Evolutionary conservation across 2,888 invertebrate genomes (phyloP).

Genomic region (Diaprepes abbreviatus): DNA sequence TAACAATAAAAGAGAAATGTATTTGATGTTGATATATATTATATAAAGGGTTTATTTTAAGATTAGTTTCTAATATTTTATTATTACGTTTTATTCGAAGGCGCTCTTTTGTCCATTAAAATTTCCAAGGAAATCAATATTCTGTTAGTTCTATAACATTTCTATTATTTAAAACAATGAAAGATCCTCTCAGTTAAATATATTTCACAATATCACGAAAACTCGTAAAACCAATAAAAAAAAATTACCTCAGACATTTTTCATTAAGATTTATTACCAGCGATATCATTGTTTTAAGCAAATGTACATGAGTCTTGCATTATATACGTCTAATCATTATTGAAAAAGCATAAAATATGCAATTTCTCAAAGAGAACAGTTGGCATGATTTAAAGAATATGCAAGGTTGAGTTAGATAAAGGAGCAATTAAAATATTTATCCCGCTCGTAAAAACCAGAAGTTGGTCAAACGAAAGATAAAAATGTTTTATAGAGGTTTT

Average conservation of each 20-base stretch:
- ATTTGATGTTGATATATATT: no score
- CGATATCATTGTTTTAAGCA: conserved; percentile 30
- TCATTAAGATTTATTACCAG: conserved; percentile 23
- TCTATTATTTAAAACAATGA: no score
- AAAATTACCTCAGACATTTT: conserved; percentile 15
- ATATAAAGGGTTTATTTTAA: no score
- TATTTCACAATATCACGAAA: not conserved
- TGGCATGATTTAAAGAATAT: conserved; percentile 16
- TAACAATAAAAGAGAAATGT: no score
- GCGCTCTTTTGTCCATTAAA: no score
- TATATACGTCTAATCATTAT: conserved; percentile 7
- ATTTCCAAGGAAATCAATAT: no score
- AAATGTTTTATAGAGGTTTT: conserved; percentile 24
- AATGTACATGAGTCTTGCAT: not conserved
- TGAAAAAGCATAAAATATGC: conserved; percentile 24
- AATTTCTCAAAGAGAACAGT: conserved; percentile 28
- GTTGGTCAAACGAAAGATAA: conserved; percentile 26
- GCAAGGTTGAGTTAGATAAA: conserved; percentile 18
- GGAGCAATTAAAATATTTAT: conserved; percentile 27
- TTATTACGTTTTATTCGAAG: no score
- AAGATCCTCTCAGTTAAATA: not conserved
- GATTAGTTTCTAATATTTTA: no score
- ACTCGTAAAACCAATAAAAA: conserved; percentile 9
- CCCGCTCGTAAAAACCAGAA: conserved; percentile 16
- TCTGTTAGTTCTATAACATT: no score